Percentiles rank a stretch among this genome's conserved stretches.
These are phyloP conservation scores for Fulica atra DNA, from an alignment of 2,113 vertebrate species.

Conservation along the genomic window DNA sequence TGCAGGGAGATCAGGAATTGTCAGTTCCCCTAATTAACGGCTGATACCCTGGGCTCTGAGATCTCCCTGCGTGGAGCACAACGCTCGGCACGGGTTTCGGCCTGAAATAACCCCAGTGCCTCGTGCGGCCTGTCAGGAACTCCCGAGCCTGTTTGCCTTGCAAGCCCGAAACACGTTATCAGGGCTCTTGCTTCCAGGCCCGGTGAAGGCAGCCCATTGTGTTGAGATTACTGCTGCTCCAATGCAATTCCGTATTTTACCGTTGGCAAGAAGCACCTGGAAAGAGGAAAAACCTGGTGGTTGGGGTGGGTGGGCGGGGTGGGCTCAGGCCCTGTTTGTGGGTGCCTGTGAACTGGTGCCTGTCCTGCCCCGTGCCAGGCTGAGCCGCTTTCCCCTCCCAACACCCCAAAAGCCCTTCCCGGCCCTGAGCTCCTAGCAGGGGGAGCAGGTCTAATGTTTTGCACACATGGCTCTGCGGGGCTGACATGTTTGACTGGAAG, in stretches of 20 bases:
- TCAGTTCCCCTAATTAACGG: background rate
- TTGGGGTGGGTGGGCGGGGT: background rate
- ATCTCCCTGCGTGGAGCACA: no score
- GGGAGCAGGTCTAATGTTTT: background rate
- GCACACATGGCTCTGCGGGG: constrained; percentile 15
- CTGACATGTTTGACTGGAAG: constrained; percentile 39
- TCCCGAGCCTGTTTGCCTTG: background rate
- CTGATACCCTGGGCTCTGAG: background rate
- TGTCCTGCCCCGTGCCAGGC: background rate
- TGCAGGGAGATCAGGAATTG: background rate
- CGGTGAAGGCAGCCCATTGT: background rate
- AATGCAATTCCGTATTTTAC: background rate
- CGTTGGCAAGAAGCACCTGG: background rate
- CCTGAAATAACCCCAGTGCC: background rate
- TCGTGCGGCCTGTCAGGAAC: background rate
- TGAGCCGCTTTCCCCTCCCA: background rate
- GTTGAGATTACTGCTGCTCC: background rate
- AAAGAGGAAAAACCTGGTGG: background rate
- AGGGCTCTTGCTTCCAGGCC: background rate
- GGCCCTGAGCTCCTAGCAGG: background rate
- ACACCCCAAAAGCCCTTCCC: background rate
- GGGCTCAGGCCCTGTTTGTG: background rate
- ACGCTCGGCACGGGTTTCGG: accelerated
- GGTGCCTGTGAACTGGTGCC: background rate
- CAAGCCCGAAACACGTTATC: background rate